These are phyloP conservation scores for Otus sunia DNA, from an alignment of 2,113 vertebrate genomes.

Conservation along the genomic window DNA sequence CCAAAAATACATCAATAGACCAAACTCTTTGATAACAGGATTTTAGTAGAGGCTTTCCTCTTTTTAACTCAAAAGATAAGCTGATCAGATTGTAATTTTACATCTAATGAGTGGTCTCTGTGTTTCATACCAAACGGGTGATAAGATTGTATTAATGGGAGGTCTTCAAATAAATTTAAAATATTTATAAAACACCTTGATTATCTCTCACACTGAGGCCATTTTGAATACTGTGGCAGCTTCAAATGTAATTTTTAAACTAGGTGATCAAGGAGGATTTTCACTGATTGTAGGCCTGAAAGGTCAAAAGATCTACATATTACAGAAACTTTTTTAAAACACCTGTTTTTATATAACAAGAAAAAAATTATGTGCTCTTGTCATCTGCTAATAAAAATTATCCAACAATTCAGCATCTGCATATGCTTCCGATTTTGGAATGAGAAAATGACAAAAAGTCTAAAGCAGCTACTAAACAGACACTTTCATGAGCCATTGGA, in stretches of 20 bases:
- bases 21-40: neutral
- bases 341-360: neutral
- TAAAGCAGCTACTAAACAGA: neutral
- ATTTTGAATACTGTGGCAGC: neutral
- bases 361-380: neutral
- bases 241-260: neutral
- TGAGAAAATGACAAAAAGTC: neutral
- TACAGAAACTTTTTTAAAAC: neutral
- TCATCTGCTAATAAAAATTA: neutral
- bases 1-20: neutral
- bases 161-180: neutral
- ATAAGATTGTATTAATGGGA: neutral
- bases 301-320: neutral
- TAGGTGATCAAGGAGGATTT: neutral
- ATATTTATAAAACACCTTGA: neutral
- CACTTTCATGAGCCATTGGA: neutral
- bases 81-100: neutral
- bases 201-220: neutral
- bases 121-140: neutral
- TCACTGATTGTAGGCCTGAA: neutral
- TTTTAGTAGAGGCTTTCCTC: neutral
- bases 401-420: neutral
- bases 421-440: neutral
- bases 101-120: neutral
- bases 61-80: neutral